Conservation (phyloP, 92 coral and sea anemone species). For the Zoanthus sociatus region DNA sequence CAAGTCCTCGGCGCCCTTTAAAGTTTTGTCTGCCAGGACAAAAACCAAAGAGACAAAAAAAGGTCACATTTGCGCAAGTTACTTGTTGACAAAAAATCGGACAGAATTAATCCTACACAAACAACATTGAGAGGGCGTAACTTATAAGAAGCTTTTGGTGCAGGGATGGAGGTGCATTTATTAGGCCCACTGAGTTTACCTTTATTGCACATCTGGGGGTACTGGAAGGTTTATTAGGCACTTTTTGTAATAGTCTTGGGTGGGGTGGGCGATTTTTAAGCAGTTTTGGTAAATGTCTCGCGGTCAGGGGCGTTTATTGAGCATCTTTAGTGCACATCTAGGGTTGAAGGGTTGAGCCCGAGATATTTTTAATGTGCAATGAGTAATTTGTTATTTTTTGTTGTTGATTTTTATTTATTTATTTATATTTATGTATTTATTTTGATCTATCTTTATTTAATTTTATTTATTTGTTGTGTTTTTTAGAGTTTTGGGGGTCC, state of each 20-base stretch:
- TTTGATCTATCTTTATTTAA: not conserved
- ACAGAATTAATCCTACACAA: not conserved
- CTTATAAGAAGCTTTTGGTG: constrained; percentile 37
- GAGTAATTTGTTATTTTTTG: not conserved
- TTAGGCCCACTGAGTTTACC: constrained; percentile 39
- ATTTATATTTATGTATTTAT: not conserved
- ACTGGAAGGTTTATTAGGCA: constrained; percentile 40
- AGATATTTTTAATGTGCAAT: not conserved
- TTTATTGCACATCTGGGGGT: constrained; percentile 46
- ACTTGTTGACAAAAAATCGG: not conserved
- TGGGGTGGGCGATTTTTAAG: constrained; percentile 12
- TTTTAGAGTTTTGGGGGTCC: constrained; percentile 12
- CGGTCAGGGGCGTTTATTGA: constrained; percentile 12
- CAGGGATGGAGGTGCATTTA: constrained; percentile 41
- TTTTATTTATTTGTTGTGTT: not conserved
- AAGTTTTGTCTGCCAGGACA: constrained; percentile 5
- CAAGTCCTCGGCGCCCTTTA: too few species aligned
- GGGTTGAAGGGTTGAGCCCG: constrained; percentile 4
- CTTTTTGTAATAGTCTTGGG: constrained; percentile 28
- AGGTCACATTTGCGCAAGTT: not conserved
- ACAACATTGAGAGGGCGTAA: not conserved
- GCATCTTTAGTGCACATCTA: constrained; percentile 21
- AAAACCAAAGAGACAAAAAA: not conserved
- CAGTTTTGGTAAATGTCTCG: constrained; percentile 10
- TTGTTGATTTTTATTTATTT: not conserved